A percentile compares a stretch with the other conserved stretches of the same genome.
These are phyloP conservation scores for Chelidonichthys spinosus DNA, from an alignment of 2,797 vertebrate species.

Conservation along the genomic window DNA sequence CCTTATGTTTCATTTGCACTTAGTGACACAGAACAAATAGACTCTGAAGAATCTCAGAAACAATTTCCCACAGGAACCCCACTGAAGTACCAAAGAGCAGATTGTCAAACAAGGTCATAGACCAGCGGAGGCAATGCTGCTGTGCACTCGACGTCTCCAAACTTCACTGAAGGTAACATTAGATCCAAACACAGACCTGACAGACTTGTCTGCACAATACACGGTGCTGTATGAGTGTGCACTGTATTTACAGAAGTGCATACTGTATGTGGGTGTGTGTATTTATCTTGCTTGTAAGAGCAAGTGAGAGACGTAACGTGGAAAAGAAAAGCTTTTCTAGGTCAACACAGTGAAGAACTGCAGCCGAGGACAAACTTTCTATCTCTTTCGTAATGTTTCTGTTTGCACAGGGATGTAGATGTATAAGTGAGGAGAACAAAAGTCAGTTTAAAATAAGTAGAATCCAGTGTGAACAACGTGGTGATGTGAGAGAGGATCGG, in stretches of 20 bases:
- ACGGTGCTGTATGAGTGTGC: background rate
- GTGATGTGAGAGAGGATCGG: conserved; percentile 22
- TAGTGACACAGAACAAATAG: conserved; percentile 56
- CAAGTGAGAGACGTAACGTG: conserved; percentile 20
- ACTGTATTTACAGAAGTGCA: conserved; percentile 38
- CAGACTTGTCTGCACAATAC: background rate
- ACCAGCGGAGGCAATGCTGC: conserved; percentile 1
- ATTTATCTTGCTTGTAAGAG: conserved; percentile 23
- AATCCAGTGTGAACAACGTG: conserved; percentile 30
- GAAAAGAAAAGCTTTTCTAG: conserved; percentile 66
- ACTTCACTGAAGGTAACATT: background rate
- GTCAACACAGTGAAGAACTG: conserved; percentile 53
- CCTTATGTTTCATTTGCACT: conserved; percentile 56
- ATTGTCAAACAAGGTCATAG: background rate
- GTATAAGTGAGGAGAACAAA: conserved; percentile 14
- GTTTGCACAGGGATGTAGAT: background rate
- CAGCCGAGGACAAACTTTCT: conserved; percentile 26
- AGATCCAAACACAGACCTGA: background rate
- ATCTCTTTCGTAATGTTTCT: conserved; percentile 17
- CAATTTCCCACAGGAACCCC: conserved; percentile 16
- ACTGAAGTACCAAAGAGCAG: conserved; percentile 15
- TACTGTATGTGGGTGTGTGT: conserved; percentile 36
- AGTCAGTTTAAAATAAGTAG: conserved; percentile 9
- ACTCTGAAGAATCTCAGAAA: conserved; percentile 27
- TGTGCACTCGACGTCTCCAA: background rate